Conservation (phyloP, 1,140 invertebrate species). For the Phymorhynchus buccinoides region DNA sequence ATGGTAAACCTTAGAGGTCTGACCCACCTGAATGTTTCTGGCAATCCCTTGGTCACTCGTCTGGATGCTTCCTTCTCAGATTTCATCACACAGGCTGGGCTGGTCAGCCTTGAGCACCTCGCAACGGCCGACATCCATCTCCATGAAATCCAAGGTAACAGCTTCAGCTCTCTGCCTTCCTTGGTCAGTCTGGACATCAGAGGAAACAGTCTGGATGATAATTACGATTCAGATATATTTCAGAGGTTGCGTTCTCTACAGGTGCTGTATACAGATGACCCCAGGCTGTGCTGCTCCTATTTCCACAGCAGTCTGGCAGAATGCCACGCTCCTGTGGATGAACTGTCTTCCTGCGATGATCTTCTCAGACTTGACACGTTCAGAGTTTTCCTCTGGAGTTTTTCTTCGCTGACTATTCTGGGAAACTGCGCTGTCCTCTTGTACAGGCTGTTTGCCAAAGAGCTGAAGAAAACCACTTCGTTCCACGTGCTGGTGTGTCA, state of each 20-base stretch:
- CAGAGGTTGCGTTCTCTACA: constrained; percentile 37
- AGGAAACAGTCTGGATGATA: constrained; percentile 34
- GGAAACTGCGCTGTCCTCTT: constrained; percentile 51
- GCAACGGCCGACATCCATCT: constrained; percentile 8
- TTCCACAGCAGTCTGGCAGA: constrained; percentile 31
- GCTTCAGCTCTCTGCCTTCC: neutral
- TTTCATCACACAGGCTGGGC: no score
- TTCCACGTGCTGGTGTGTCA: neutral
- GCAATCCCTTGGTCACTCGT: constrained; percentile 32
- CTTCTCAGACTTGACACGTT: constrained; percentile 46
- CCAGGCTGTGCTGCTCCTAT: constrained; percentile 50
- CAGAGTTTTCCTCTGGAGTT: constrained; percentile 46
- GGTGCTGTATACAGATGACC: no score
- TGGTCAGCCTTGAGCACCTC: constrained; percentile 33
- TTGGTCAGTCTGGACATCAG: constrained; percentile 35
- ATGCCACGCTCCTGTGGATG: constrained; percentile 44
- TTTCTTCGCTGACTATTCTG: constrained; percentile 42
- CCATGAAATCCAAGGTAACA: neutral
- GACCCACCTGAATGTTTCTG: constrained; percentile 35
- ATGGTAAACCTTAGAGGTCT: constrained; percentile 21
- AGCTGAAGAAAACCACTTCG: no score
- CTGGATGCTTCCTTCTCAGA: constrained; percentile 38
- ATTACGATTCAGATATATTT: constrained; percentile 37
- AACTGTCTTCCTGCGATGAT: constrained; percentile 53
- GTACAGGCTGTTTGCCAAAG: no score